Base-by-base conservation (phyloP, 1,140 invertebrate species). In the Drosophila nigromelanica region DNA sequence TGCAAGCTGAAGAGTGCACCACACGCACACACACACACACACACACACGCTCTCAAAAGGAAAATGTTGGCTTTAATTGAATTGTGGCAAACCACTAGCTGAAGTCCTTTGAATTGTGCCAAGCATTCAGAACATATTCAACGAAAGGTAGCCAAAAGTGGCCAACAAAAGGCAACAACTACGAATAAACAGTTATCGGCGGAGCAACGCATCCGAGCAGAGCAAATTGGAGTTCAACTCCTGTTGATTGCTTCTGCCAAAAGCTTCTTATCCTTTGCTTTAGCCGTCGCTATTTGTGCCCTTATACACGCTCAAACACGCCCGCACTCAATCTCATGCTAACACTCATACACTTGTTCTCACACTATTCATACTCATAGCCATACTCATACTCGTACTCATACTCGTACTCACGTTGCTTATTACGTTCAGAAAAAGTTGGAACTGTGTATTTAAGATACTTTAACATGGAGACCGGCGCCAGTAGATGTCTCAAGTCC, bases 391-490 rank as follows among this genome's bases (percentile, higher is more conserved):
- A 54, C n/a, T 30, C 14, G 33, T 11, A 43, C 35, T 42, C n/a
- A 21, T 27, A 7, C 14, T 30, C 7, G 37, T 48, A 68, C 55
- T 68, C 27, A 68, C 35, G 14, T 33, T 43, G 10, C 39, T 45
- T 45, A 30, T 45, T 15, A 12, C n/a, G 14, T 43, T 43, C 55
- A 27, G 55, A 14, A 27, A 39, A 40, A 40, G 45, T 51, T 42
- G 61, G 18, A 45, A 15, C n/a, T 24, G 55, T 43, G 50, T 30
- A 48, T 42, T 75, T 54, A 79, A 80, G 60, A 71, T 55, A 70
- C 63, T 80, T 80, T 69, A 64, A 45, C 55, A 79, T 75, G 71
- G 70, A 42, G 73, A 24, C 45, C 45, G 54, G 47, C 54, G 63
- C 59, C 58, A 60, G 30, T 24, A 30, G 27, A 58, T 72, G 68